Percentiles rank a stretch among this genome's conserved stretches.
Conservation (phyloP, 1,140 invertebrate genomes). For the Hycleus cichorii region DNA sequence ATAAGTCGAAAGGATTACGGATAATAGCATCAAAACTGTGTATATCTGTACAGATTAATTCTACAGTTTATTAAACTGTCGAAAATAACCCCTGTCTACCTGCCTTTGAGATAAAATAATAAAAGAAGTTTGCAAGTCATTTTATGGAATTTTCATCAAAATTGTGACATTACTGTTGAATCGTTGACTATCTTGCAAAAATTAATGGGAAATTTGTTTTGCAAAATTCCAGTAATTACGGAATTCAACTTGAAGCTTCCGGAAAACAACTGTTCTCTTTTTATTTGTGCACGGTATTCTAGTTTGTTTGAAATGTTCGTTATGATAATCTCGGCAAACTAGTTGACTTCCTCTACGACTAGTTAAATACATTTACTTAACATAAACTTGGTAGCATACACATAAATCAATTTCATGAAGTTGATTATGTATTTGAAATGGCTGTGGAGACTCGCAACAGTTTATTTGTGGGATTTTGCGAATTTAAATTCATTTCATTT, state of each 20-base stretch:
- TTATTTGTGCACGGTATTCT: no score
- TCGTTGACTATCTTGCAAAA: no score
- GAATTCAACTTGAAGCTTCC: no score
- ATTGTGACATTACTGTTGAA: slow-evolving; percentile 19
- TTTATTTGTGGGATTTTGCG: neutral
- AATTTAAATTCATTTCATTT: no score
- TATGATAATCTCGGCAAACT: no score
- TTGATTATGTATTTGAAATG: slow-evolving; percentile 8
- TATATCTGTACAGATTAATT: slow-evolving; percentile 8
- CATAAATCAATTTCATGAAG: slow-evolving; percentile 7
- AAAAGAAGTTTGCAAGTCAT: slow-evolving; percentile 36
- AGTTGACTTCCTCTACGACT: no score
- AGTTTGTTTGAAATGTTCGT: no score
- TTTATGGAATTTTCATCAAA: slow-evolving; percentile 35
- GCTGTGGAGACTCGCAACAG: neutral
- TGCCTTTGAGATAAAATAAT: slow-evolving; percentile 30
- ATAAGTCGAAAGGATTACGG: slow-evolving; percentile 13
- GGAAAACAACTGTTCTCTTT: no score
- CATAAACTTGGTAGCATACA: slow-evolving; percentile 6
- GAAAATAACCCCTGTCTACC: slow-evolving; percentile 21
- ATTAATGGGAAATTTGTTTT: no score
- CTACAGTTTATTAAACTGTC: slow-evolving; percentile 31
- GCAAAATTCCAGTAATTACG: no score
- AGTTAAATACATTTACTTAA: neutral
- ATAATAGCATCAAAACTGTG: slow-evolving; percentile 17